These are phyloP conservation scores for Babyrousa celebensis DNA, from an alignment of 2,797 vertebrate genomes.

Conservation along the genomic window DNA sequence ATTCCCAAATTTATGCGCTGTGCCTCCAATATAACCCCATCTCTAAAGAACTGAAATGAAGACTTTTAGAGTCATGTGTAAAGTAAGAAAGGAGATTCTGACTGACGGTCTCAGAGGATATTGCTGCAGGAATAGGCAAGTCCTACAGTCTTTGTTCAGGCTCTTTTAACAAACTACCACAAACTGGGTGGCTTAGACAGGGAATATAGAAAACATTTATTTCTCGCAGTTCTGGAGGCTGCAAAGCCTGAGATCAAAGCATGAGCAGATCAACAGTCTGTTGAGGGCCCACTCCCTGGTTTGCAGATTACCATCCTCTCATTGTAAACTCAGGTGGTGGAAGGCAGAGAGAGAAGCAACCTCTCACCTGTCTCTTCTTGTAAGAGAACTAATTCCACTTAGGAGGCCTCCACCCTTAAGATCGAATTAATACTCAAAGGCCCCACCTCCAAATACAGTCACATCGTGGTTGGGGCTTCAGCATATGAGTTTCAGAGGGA, in stretches of 20 bases:
- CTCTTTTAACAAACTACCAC: not conserved
- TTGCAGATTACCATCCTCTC: not conserved
- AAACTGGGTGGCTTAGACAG: not conserved
- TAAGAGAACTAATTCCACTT: not conserved
- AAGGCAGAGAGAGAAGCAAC: not conserved
- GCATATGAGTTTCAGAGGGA: not conserved
- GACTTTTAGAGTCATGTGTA: not conserved
- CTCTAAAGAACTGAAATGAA: constrained; percentile 15
- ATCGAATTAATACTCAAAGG: not conserved
- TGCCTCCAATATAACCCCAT: not conserved
- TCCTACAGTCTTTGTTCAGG: constrained; percentile 12
- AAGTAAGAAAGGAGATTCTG: constrained; percentile 33
- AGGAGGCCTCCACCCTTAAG: not conserved
- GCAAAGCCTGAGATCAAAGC: not conserved
- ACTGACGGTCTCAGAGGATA: not conserved
- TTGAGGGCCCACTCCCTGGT: not conserved
- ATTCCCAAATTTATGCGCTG: not conserved
- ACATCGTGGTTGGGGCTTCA: not conserved
- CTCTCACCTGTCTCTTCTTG: not conserved
- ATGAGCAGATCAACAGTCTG: not conserved
- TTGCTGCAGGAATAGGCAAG: not conserved
- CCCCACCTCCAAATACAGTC: not conserved
- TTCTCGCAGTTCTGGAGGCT: not conserved
- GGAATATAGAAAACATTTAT: not conserved
- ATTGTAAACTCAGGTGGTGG: not conserved